Conservation (phyloP, 2,888 invertebrate genomes). For the Corbicula japonica region DNA sequence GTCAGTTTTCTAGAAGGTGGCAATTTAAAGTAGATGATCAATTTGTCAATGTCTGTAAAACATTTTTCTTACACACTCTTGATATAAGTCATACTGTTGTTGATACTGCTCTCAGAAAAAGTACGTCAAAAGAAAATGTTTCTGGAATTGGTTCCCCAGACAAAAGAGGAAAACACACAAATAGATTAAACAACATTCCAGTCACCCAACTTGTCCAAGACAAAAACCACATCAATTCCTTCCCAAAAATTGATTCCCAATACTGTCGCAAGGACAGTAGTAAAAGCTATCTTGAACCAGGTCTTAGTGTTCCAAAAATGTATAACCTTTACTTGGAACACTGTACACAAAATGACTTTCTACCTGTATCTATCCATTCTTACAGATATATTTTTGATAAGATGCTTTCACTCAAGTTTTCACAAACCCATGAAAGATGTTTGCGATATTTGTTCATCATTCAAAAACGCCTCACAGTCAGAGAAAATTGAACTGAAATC, state of each 20-base stretch:
- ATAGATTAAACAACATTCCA: slow-evolving; percentile 44
- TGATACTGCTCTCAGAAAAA: not conserved
- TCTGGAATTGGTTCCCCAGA: not conserved
- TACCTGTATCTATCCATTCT: slow-evolving; percentile 31
- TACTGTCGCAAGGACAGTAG: slow-evolving; percentile 49
- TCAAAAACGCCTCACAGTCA: slow-evolving; percentile 10
- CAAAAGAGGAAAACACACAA: slow-evolving; percentile 4
- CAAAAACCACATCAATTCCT: slow-evolving; percentile 37
- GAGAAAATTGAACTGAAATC: slow-evolving; percentile 10
- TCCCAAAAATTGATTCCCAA: slow-evolving; percentile 48
- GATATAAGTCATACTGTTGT: not conserved
- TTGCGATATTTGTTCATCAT: slow-evolving; percentile 49
- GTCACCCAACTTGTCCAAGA: slow-evolving; percentile 7
- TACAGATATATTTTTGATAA: slow-evolving; percentile 47
- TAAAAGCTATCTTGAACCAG: slow-evolving; percentile 39
- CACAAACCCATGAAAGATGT: slow-evolving; percentile 58
- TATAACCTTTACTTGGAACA: slow-evolving; percentile 45
- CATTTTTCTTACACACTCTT: slow-evolving; percentile 2
- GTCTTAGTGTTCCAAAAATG: slow-evolving; percentile 53
- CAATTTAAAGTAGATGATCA: not conserved
- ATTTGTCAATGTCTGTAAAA: slow-evolving; percentile 9
- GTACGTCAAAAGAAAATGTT: not conserved
- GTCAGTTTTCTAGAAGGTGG: not conserved
- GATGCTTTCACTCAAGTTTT: slow-evolving; percentile 56
- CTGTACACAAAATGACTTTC: slow-evolving; percentile 16